A percentile compares a stretch with the other conserved stretches of the same genome.
Conservation (phyloP, 2,113 vertebrate species). For the Callipepla squamata region DNA sequence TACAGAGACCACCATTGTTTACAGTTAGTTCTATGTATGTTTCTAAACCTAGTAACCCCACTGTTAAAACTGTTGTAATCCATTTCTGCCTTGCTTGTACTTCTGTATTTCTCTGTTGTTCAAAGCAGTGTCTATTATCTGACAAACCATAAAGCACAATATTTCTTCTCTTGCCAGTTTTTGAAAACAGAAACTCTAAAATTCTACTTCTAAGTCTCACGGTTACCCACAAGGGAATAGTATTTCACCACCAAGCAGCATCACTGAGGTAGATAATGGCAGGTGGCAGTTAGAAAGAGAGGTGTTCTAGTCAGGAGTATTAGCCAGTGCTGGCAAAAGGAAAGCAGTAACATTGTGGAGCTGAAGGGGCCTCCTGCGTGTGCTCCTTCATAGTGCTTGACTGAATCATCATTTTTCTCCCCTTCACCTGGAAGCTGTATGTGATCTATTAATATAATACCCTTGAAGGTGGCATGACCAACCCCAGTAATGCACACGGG, state of each 20-base stretch:
- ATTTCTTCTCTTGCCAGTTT: not conserved
- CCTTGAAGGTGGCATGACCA: not conserved
- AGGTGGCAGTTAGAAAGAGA: not conserved
- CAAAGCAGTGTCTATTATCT: not conserved
- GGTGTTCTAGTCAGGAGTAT: not conserved
- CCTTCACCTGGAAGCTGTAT: not conserved
- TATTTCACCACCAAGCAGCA: not conserved
- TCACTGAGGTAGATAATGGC: not conserved
- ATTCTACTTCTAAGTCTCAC: not conserved
- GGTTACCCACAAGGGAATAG: not conserved
- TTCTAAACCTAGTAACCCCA: not conserved
- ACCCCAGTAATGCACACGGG: not conserved
- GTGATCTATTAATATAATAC: not conserved
- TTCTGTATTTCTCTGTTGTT: not conserved
- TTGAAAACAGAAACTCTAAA: not conserved
- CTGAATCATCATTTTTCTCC: not conserved
- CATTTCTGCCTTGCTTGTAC: not conserved
- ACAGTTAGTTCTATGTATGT: not conserved
- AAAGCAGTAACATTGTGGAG: not conserved
- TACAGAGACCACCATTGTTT: not conserved
- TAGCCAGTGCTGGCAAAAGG: not conserved
- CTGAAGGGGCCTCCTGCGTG: not conserved
- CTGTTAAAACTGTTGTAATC: not conserved
- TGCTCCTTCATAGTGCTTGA: not conserved
- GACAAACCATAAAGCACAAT: not conserved